Evolutionary conservation across 1,140 invertebrate genomes (phyloP).

Genomic region (Megathymus violae): DNA sequence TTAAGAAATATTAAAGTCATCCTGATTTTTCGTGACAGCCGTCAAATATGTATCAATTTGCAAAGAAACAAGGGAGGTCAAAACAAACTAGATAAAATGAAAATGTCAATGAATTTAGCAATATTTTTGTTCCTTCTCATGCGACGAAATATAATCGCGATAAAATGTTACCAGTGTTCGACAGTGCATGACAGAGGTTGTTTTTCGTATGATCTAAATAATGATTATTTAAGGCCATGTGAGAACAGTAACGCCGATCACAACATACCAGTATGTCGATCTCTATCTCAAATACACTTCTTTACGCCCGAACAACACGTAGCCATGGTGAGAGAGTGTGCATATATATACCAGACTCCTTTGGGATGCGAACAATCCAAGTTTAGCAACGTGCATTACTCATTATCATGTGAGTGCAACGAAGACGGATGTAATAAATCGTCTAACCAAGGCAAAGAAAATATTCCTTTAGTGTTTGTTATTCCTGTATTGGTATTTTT

Average conservation of each 20-base stretch:
- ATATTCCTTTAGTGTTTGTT: conserved; percentile 15
- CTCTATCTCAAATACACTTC: conserved; percentile 61
- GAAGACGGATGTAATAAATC: conserved; percentile 72
- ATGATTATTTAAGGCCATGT: conserved; percentile 55
- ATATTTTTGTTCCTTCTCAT: conserved; percentile 11
- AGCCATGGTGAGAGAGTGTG: conserved; percentile 61
- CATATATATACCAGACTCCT: conserved; percentile 53
- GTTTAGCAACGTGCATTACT: conserved; percentile 64
- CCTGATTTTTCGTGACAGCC: conserved; percentile 5
- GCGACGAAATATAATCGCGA: conserved; percentile 12
- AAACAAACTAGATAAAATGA: background rate
- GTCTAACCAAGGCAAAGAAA: conserved; percentile 9
- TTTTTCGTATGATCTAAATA: conserved; percentile 55
- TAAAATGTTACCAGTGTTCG: conserved; percentile 73
- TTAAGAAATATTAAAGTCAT: too few species aligned
- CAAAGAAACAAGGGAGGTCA: background rate
- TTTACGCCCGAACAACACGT: conserved; percentile 56
- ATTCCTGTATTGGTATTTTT: conserved; percentile 3
- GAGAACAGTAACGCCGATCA: conserved; percentile 17
- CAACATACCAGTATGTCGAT: conserved; percentile 46
- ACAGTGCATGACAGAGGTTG: conserved; percentile 51
- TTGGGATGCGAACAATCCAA: conserved; percentile 55
- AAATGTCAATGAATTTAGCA: conserved; percentile 34
- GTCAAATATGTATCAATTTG: background rate
- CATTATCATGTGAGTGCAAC: conserved; percentile 64